Evolutionary conservation across 2,113 vertebrate genomes (phyloP).

Genomic region (Merops nubicus): DNA sequence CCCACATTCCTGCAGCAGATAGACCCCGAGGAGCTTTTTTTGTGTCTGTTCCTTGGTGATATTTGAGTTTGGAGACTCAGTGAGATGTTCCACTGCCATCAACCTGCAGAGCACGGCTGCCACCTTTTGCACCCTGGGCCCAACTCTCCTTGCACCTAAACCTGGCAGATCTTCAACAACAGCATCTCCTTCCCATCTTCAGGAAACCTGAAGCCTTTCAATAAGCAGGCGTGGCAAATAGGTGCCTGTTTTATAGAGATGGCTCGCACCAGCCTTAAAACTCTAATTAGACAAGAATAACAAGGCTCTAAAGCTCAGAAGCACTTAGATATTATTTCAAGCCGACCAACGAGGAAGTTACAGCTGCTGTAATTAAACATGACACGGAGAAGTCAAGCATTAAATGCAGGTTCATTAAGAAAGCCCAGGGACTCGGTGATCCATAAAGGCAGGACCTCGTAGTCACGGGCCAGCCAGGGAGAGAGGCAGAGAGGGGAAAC

Average conservation of each 20-base stretch:
- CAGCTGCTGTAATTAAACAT: constrained; percentile 72
- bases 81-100: background rate
- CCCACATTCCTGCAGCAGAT: rapidly evolving
- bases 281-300: constrained; percentile 65
- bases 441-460: constrained; percentile 59
- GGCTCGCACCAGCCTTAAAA: constrained; percentile 50
- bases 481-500: background rate
- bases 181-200: background rate
- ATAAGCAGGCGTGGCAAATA: background rate
- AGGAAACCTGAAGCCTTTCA: background rate
- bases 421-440: constrained; percentile 11
- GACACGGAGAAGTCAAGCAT: constrained; percentile 70
- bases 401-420: constrained; percentile 70
- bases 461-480: constrained; percentile 2
- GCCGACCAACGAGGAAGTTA: constrained; percentile 51
- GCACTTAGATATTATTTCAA: constrained; percentile 68
- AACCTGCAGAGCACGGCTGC: background rate
- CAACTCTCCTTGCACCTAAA: background rate
- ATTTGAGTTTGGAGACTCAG: background rate
- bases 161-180: background rate
- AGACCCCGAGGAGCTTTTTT: background rate
- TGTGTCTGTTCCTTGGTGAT: background rate
- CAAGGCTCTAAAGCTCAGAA: constrained; percentile 62
- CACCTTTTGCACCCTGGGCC: background rate
- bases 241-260: background rate